Percentiles rank a stretch among this genome's conserved stretches.
These are phyloP conservation scores for Geotria australis DNA, from an alignment of 2,797 vertebrate species.

Conservation along the genomic window DNA sequence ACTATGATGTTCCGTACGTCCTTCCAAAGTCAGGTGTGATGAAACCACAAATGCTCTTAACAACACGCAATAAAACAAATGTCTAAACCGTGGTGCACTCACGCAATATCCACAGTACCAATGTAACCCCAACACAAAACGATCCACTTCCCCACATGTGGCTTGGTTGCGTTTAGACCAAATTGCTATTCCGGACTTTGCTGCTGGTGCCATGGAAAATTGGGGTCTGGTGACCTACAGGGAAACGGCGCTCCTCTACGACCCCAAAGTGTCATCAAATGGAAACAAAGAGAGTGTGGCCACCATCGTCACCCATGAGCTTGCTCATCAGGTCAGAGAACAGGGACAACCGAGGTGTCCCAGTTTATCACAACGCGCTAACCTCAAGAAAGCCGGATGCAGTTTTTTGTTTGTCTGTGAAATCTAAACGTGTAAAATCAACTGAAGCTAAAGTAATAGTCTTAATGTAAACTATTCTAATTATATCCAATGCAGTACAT, in stretches of 20 bases:
- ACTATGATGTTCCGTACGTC: constrained; percentile 5
- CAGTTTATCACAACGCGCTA: background rate
- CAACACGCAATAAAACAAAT: too few relatives aligned
- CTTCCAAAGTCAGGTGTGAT: constrained; percentile 11
- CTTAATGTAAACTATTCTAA: too few relatives aligned
- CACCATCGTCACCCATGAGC: constrained; percentile 13
- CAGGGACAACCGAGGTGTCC: too few relatives aligned
- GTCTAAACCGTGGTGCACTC: too few relatives aligned
- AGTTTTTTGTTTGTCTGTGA: too few relatives aligned
- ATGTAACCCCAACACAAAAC: too few relatives aligned
- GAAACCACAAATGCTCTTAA: background rate
- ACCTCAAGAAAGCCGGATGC: background rate
- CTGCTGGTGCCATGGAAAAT: constrained; percentile 14
- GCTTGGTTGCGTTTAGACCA: constrained; percentile 11
- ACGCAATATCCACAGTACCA: too few relatives aligned
- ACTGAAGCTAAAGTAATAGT: too few relatives aligned
- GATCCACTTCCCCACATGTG: too few relatives aligned
- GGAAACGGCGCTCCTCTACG: constrained; percentile 12
- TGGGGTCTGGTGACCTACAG: constrained; percentile 24
- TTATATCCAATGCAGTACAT: too few relatives aligned
- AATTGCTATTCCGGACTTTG: constrained; percentile 17
- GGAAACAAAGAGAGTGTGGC: constrained; percentile 8
- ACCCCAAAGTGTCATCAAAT: constrained; percentile 9
- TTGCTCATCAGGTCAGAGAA: constrained; percentile 25
- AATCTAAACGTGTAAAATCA: too few relatives aligned